Conservation (phyloP, 2,113 vertebrate species). For the Osmerus eperlanus region DNA sequence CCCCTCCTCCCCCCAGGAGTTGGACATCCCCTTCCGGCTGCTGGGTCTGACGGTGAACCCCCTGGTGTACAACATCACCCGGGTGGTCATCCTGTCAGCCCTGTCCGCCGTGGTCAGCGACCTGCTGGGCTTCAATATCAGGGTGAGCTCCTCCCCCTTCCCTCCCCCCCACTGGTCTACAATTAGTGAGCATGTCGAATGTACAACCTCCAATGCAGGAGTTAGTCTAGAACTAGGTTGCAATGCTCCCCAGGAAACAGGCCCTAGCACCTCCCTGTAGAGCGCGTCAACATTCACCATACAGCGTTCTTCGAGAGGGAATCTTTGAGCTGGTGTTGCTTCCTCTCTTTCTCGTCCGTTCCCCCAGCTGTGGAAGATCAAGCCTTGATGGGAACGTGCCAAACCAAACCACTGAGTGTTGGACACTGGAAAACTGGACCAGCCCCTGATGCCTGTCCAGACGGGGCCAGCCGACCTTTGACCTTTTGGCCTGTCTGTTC, state of each 20-base stretch:
- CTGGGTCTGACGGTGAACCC: conserved; percentile 96
- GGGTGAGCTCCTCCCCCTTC: conserved; percentile 72
- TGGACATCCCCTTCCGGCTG: conserved; percentile 92
- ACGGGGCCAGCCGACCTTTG: too few relatives aligned
- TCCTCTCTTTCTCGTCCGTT: conserved; percentile 11
- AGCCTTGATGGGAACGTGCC: conserved; percentile 62
- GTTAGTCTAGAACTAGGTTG: too few relatives aligned
- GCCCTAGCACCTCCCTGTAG: too few relatives aligned
- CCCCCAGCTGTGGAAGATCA: conserved; percentile 78
- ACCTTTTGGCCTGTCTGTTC: conserved; percentile 14
- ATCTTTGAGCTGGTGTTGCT: too few relatives aligned
- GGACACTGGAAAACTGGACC: conserved; percentile 40
- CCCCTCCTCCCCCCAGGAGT: conserved; percentile 71
- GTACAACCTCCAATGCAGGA: too few relatives aligned
- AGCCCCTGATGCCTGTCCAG: conserved; percentile 4
- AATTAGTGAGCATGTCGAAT: too few relatives aligned
- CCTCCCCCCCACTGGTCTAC: too few relatives aligned
- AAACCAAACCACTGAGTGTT: conserved; percentile 30
- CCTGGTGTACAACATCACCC: conserved; percentile 94
- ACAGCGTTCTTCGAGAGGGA: too few relatives aligned
- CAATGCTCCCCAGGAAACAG: too few relatives aligned
- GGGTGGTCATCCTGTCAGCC: conserved; percentile 94
- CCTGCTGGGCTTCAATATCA: conserved; percentile 94
- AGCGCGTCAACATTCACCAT: too few relatives aligned
- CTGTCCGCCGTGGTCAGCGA: conserved; percentile 96